A percentile compares a stretch with the other conserved stretches of the same genome.
Evolutionary conservation across 1,140 invertebrate species (phyloP).

Genomic region (Bombus waltoni): DNA sequence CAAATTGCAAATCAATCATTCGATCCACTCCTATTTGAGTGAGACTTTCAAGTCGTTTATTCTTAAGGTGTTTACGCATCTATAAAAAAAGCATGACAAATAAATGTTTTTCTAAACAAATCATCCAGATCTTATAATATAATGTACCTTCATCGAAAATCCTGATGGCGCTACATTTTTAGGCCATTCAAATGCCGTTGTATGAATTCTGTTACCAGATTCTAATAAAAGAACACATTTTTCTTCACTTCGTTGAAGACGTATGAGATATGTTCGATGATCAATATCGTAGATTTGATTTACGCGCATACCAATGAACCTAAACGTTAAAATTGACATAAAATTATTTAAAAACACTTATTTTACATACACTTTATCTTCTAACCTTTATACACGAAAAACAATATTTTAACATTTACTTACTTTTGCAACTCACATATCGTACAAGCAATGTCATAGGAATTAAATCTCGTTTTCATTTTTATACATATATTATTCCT

Average conservation of each 20-base stretch:
- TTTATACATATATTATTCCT: slow-evolving; percentile 63
- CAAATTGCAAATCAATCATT: slow-evolving; percentile 97
- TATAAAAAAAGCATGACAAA: slow-evolving; percentile 78
- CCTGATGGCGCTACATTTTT: slow-evolving; percentile 98
- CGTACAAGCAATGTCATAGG: slow-evolving; percentile 94
- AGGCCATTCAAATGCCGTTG: slow-evolving; percentile 98
- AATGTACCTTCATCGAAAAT: slow-evolving; percentile 96
- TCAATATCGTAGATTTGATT: slow-evolving; percentile 99
- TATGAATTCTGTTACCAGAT: slow-evolving; percentile 96
- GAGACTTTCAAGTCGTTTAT: slow-evolving; percentile 95
- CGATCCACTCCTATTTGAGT: slow-evolving; percentile 94
- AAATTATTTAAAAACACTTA: background rate
- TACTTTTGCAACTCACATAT: slow-evolving; percentile 93
- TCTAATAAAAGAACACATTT: slow-evolving; percentile 96
- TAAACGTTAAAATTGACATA: slow-evolving; percentile 78
- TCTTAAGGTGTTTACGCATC: slow-evolving; percentile 98
- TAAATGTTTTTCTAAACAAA: slow-evolving; percentile 13
- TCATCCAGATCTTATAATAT: background rate
- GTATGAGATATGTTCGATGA: slow-evolving; percentile 97
- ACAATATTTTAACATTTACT: slow-evolving; percentile 63
- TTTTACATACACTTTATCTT: background rate
- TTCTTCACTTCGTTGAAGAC: slow-evolving; percentile 91
- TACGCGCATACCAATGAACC: slow-evolving; percentile 95
- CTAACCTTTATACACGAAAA: slow-evolving; percentile 19
- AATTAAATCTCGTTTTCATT: slow-evolving; percentile 97